Evolutionary conservation across 1,140 invertebrate species (phyloP), one percentile per base, ranked within the genome.

Genomic region (Lepidotrigona ventralis): DNA sequence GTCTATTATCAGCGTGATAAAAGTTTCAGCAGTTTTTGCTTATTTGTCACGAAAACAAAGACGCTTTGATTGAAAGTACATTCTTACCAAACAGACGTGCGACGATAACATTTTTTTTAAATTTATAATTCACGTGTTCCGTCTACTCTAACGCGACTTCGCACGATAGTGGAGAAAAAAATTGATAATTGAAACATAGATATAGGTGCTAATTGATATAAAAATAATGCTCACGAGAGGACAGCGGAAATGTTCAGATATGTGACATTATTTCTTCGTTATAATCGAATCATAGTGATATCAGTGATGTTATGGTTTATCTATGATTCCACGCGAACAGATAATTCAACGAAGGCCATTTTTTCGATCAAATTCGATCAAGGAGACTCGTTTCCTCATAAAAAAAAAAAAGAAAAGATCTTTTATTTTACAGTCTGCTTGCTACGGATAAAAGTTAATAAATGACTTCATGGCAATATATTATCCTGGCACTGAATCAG

Each of bases 401-500:
- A 54, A 60, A n/a, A 54, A 46, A 46, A 46, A 46, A 9, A 46
- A 46, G 0, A 46, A 8, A 21, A 51, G 39, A 56, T 23, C n/a
- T 54, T 64, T 26, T 71, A 39, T 19, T 26, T 19, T 9, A 29
- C 64, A 26, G 53, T 33, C 76, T 79, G 80, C 2, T 33, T 0
- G 39, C 23, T 46, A 23, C 39, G 51, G 75, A 85, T 85, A 88
- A 77, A 46, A n/a, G 23, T 33, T 78, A 33, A 8, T 15, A 26
- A 66, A 64, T 73, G 75, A 88, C 88, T 84, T 88, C 74, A 69
- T 46, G 54, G 68, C n/a, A 79, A 89, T 89, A 88, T 81, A 66
- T 76, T 81, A 66, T 56, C 19, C 46, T 74, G 63, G 11, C 79
- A 85, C 54, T 66, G 64, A 81, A 81, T 84, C 64, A 81, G 33